Evolutionary conservation across 2,888 invertebrate species (phyloP).

Genomic region (Oxytorus armatus): DNA sequence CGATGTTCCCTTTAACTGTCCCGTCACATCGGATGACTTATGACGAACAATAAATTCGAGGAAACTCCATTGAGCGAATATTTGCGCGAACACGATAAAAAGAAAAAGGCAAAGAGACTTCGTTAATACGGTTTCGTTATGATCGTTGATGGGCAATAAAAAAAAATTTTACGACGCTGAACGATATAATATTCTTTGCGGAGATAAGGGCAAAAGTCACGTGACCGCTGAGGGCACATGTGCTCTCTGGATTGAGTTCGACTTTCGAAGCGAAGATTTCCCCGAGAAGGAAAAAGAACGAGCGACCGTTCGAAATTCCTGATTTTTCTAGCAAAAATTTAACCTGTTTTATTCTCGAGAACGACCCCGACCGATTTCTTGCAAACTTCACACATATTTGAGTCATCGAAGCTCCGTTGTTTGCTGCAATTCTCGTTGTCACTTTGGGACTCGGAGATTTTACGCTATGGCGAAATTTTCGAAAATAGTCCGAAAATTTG

Average conservation of each 20-base stretch:
- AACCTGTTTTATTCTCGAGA: too few species aligned
- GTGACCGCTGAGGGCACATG: not conserved
- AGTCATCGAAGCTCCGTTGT: too few species aligned
- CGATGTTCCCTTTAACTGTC: constrained; percentile 28
- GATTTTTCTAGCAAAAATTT: too few species aligned
- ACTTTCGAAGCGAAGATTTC: not conserved
- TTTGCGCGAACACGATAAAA: constrained; percentile 20
- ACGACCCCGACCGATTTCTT: too few species aligned
- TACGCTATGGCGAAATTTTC: too few species aligned
- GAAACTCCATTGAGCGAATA: constrained; percentile 43
- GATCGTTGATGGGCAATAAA: constrained; percentile 53
- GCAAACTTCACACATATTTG: too few species aligned
- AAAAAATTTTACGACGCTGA: constrained; percentile 56
- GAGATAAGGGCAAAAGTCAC: constrained; percentile 23
- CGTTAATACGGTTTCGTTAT: constrained; percentile 1
- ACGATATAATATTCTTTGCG: constrained; percentile 9
- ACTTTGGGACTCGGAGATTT: too few species aligned
- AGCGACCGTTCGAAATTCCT: not conserved
- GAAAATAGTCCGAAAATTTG: too few species aligned
- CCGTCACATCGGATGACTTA: constrained; percentile 19
- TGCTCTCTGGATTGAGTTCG: not conserved
- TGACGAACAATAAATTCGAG: constrained; percentile 47
- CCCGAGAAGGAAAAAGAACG: not conserved
- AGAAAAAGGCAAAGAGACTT: not conserved
- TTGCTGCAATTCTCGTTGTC: too few species aligned